phyloP scores from a whole-genome alignment of 2,888 invertebrate genomes.

The Hydriomena furcata region DNA sequence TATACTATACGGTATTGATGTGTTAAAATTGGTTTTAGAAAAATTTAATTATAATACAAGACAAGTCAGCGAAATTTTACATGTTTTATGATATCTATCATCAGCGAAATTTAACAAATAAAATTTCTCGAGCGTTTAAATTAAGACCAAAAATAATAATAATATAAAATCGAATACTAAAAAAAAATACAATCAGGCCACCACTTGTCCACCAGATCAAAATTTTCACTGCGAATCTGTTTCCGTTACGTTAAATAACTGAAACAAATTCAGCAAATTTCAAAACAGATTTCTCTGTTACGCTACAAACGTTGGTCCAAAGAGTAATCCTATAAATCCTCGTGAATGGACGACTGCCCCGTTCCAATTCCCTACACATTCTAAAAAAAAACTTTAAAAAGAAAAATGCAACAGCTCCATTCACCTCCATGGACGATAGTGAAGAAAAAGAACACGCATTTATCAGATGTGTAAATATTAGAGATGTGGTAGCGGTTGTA shows the following conservation, averaged over 20 bases:
- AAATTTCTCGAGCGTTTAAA: too few relatives aligned
- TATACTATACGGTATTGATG: conserved; percentile 14
- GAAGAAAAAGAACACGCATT: conserved; percentile 71
- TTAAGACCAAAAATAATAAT: too few relatives aligned
- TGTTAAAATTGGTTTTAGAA: conserved; percentile 12
- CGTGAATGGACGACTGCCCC: conserved; percentile 28
- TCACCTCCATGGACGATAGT: conserved; percentile 62
- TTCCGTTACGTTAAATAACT: conserved; percentile 5
- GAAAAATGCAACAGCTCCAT: conserved; percentile 73
- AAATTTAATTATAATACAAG: background rate
- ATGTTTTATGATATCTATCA: too few relatives aligned
- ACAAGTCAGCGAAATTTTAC: background rate
- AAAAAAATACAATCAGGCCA: too few relatives aligned
- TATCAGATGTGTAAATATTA: conserved; percentile 71
- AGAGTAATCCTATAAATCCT: conserved; percentile 34
- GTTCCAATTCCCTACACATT: conserved; percentile 32
- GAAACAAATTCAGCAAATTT: conserved; percentile 21
- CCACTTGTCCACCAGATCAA: background rate
- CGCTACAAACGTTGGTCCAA: conserved; percentile 26
- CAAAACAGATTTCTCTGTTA: conserved; percentile 17
- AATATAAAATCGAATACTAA: too few relatives aligned
- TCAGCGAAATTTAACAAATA: too few relatives aligned
- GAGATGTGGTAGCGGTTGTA: background rate
- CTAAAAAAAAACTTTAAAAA: conserved; percentile 42
- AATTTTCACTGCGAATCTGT: background rate